Base-by-base conservation (phyloP, 2,888 invertebrate genomes). In the Cremastobaeus sp. region DNA sequence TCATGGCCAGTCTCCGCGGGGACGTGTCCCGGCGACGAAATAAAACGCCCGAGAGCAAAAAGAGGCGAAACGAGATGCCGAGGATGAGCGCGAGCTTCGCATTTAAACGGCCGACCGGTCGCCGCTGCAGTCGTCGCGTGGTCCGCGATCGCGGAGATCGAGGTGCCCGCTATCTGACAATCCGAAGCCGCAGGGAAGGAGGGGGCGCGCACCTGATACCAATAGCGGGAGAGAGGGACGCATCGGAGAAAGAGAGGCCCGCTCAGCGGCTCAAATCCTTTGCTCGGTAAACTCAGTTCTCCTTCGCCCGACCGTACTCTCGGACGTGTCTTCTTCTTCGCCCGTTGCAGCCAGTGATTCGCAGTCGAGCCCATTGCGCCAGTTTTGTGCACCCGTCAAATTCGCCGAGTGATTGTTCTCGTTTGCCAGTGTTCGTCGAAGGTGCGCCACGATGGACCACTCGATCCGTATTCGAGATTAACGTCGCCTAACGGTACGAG, bases 241-340 rank as follows among this genome's bases (percentile, higher is more conserved):
- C 34, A 74, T 68, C 79, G 81, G 81, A 79, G 78, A 81, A 81
- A 78, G 80, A 69, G 74, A 77, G 75, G 66, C 76, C 76, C 77
- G 76, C n/a, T n/a, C n/a, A n/a, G n/a, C n/a, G n/a, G n/a, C 75
- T 54, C 25, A 35, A 62, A 55, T 41, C 77, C 77, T 73, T n/a
- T n/a, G 34, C 34, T 32, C 11, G 34, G 34, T 32, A 79, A 74
- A 73, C 62, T 59, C 43, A 72, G 71, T 65, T 59, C 15, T 14
- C 54, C 70, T 18, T 12, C 48, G 70, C 17, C 20, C 21, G 14
- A 25, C 41, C 34, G 21, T 34, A 12, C 5, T 11, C 1, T 57
- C 48, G 48, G 48, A 66, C 57, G 66, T 21, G 15, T 5, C 41
- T 20, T 47, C 48, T 66, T 65, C 35, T 45, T 57, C 45, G 25